These are phyloP conservation scores for Troides helena DNA, from an alignment of 2,888 invertebrate species.

Conservation along the genomic window DNA sequence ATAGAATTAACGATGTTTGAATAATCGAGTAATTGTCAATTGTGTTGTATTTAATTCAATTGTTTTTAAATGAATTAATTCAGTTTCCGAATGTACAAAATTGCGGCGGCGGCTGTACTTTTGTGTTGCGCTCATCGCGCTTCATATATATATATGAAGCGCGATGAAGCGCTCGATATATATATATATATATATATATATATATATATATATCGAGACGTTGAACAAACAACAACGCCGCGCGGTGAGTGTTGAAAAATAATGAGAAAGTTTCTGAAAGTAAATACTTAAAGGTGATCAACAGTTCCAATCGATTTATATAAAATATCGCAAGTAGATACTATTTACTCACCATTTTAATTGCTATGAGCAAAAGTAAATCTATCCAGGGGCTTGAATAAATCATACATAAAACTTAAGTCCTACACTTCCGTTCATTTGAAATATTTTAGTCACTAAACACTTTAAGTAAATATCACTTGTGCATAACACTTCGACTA, in stretches of 20 bases:
- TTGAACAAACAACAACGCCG: too few relatives aligned
- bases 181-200: too few relatives aligned
- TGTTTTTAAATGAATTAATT: conserved; percentile 9
- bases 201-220: too few relatives aligned
- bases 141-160: too few relatives aligned
- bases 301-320: neutral
- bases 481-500: conserved; percentile 16
- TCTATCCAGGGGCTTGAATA: conserved; percentile 77
- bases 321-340: conserved; percentile 16
- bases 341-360: conserved; percentile 68
- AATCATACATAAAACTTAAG: conserved; percentile 78
- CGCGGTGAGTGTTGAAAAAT: too few relatives aligned
- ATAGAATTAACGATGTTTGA: conserved; percentile 20
- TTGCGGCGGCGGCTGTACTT: neutral
- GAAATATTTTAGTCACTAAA: conserved; percentile 50
- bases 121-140: too few relatives aligned
- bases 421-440: conserved; percentile 69
- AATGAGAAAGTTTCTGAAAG: too few relatives aligned
- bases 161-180: too few relatives aligned
- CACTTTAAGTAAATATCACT: conserved; percentile 42
- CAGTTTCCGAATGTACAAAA: neutral
- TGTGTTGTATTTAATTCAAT: conserved; percentile 14
- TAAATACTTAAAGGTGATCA: neutral
- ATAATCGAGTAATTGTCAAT: conserved; percentile 18
- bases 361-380: conserved; percentile 76